A percentile compares a stretch with the other conserved stretches of the same genome.
Evolutionary conservation across 2,797 vertebrate genomes (phyloP).

Genomic region (Manis javanica): DNA sequence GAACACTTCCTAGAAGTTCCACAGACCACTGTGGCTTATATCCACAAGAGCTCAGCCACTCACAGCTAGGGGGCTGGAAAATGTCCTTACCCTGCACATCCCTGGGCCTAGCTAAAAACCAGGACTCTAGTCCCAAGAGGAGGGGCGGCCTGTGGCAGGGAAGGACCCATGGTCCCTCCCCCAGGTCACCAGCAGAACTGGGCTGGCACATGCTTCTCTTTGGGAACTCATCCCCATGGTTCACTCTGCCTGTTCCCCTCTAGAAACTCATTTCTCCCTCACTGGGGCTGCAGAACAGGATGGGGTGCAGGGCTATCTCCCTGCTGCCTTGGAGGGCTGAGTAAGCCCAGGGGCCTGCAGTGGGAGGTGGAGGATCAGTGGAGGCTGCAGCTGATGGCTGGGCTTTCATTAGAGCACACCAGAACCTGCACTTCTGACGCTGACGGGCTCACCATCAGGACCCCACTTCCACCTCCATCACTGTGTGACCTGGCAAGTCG

Average conservation of each 20-base stretch:
- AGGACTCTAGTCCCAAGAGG: neutral
- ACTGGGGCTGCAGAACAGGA: neutral
- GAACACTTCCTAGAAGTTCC: neutral
- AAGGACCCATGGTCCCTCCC: neutral
- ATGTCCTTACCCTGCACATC: neutral
- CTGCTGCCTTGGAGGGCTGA: neutral
- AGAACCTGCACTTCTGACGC: neutral
- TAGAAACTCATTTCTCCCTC: neutral
- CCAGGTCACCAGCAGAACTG: neutral
- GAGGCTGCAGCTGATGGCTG: neutral
- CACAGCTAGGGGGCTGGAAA: neutral
- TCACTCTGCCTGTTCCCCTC: neutral
- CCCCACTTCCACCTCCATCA: neutral
- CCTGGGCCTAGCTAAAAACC: neutral
- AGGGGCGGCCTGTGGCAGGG: neutral
- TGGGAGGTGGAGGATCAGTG: neutral
- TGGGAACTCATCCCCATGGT: neutral
- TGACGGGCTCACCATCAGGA: neutral
- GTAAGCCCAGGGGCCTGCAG: neutral
- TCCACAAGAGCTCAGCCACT: neutral
- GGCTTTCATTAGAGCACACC: neutral
- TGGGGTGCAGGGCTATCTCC: neutral
- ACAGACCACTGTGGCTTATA: neutral
- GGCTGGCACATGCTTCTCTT: neutral
- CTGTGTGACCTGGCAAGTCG: neutral